phyloP scores from a whole-genome alignment of 2,888 invertebrate genomes.

The Eupithecia tripunctaria region DNA sequence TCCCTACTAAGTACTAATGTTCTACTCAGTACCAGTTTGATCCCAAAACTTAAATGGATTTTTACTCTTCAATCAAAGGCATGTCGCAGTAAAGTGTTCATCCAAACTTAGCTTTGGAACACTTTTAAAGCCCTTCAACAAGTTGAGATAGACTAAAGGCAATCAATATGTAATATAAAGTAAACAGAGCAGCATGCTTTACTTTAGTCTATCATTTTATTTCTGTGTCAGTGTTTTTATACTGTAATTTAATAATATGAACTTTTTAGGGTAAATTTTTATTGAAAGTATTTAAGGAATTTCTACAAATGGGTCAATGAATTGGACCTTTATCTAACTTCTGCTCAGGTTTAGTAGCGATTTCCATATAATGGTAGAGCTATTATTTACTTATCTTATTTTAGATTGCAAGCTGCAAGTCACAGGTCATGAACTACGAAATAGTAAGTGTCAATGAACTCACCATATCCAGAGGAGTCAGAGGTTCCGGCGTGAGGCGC shows the following conservation, averaged over 20 bases:
- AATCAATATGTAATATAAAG: too few relatives aligned
- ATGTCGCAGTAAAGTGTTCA: not conserved
- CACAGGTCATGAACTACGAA: not conserved
- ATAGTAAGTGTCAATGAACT: constrained; percentile 8
- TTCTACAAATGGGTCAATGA: too few relatives aligned
- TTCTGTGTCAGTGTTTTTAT: too few relatives aligned
- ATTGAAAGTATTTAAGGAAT: too few relatives aligned
- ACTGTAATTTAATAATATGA: too few relatives aligned
- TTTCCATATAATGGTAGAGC: not conserved
- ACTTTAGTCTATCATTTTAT: too few relatives aligned
- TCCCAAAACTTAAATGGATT: not conserved
- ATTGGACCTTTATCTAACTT: not conserved
- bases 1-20: not conserved
- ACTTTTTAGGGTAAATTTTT: too few relatives aligned
- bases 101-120: not conserved
- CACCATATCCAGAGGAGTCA: constrained; percentile 6
- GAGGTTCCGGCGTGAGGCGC: not conserved
- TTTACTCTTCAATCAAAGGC: not conserved
- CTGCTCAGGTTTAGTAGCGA: not conserved
- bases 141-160: not conserved
- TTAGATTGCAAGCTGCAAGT: not conserved
- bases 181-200: not conserved
- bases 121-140: not conserved
- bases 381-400: not conserved
- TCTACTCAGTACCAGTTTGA: not conserved